Base-by-base conservation (phyloP, 2,888 invertebrate species). In the Masnerella sp. region DNA sequence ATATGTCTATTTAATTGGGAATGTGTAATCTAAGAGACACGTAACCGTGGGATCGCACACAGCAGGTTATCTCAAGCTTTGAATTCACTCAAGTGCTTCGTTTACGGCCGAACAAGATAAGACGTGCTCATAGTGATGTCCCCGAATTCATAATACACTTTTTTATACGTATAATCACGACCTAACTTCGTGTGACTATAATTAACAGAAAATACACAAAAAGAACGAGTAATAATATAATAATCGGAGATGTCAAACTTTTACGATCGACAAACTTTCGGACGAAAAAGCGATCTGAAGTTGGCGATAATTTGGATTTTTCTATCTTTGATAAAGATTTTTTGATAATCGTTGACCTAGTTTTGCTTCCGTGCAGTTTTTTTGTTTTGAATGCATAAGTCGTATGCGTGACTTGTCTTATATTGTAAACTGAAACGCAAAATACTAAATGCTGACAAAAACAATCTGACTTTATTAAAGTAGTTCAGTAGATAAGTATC, bases 51-150 rank as follows among this genome's bases (percentile, higher is more conserved):
- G 69, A 69, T 59, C 69, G 59, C 51, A 34, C 22, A 61, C 59
- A 54, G 30, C 54, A 69, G 62, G 45, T 70, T 70, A 70, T 70
- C 70, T 70, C 49, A 70, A 54, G 62, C 70, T 70, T 42, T 47
- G 45, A 70, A 62, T 70, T 49, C 62, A 70, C 62, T 70, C 62
- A 70, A 70, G 70, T 54, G 38, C 62, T 62, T 70, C 56, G 61
- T 70, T 70, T 70, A 70, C 54, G 43, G 9, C 52, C 36, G 40
- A 70, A 70, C 56, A 56, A 62, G 70, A 62, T 70, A 62, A 70
- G 68, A 67, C 5, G 69, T 38, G 40, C 32, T 68, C 47, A 14
- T 42, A 62, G 40, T 56, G 54, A 70, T 70, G 49, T 56, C 17
- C 38, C 54, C 32, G 30, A 49, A 61, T 54, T 54, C 36, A 52